Conservation (phyloP, 2,797 vertebrate genomes). For the Oophaga sylvatica region DNA sequence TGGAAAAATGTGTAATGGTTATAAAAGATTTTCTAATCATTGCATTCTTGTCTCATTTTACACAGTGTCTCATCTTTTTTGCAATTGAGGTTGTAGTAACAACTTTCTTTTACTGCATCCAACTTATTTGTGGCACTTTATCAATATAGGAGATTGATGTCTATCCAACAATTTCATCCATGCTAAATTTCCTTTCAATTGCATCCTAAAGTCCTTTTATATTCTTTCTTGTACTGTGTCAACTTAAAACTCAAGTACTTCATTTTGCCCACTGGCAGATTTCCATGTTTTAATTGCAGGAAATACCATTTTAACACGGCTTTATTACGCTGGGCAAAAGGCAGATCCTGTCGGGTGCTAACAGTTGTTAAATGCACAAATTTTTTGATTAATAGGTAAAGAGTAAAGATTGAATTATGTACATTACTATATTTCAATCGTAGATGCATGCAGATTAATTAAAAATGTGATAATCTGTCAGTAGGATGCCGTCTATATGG, state of each 20-base stretch:
- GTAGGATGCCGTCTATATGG: no score
- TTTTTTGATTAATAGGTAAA: not conserved
- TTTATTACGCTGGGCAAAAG: not conserved
- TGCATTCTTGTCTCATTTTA: no score
- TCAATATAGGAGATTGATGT: not conserved
- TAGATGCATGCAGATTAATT: not conserved
- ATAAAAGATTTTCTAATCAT: no score
- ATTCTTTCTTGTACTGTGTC: not conserved
- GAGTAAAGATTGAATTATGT: not conserved
- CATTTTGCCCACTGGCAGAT: not conserved
- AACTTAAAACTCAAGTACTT: not conserved
- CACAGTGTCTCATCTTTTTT: no score
- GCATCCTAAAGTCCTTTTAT: not conserved
- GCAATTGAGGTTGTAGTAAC: not conserved
- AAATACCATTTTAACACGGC: not conserved
- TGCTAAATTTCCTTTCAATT: not conserved
- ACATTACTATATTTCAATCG: not conserved
- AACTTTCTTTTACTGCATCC: not conserved
- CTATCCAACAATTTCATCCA: not conserved
- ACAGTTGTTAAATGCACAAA: not conserved
- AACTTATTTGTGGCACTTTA: slow-evolving; percentile 1
- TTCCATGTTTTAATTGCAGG: not conserved
- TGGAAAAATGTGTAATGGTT: no score
- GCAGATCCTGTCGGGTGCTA: not conserved
- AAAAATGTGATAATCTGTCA: no score